Percentiles rank a stretch among this genome's conserved stretches.
Evolutionary conservation across 1,140 invertebrate genomes (phyloP).

Genomic region (Bradysia coprophila): DNA sequence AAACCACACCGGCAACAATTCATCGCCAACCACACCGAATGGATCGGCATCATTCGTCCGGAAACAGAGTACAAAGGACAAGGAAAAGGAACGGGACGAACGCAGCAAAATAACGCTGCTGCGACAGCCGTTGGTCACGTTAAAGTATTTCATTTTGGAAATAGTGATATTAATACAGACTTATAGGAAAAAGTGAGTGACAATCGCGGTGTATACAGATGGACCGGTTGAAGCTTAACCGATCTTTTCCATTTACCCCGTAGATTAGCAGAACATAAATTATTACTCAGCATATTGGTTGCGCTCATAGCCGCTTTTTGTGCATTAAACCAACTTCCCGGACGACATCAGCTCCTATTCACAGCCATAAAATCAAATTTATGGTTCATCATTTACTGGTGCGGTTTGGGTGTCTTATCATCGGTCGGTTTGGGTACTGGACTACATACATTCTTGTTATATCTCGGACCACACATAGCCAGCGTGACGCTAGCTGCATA

Average conservation of each 20-base stretch:
- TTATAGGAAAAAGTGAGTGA: constrained; percentile 30
- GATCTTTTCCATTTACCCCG: constrained; percentile 12
- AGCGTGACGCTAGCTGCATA: constrained; percentile 95
- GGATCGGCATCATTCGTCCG: constrained; percentile 1
- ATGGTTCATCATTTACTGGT: constrained; percentile 82
- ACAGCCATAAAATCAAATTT: constrained; percentile 27
- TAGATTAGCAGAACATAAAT: constrained; percentile 32
- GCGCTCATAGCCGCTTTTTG: constrained; percentile 24
- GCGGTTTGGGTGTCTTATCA: constrained; percentile 85
- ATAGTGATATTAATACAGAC: constrained; percentile 36
- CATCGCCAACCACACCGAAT: constrained; percentile 1
- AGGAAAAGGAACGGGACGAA: constrained; percentile 27
- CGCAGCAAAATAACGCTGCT: constrained; percentile 61
- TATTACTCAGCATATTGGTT: constrained; percentile 18
- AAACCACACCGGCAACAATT: not conserved
- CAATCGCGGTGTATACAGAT: not conserved
- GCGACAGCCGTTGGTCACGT: constrained; percentile 63
- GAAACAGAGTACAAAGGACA: constrained; percentile 9
- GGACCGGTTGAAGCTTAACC: not conserved
- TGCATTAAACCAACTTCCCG: constrained; percentile 24
- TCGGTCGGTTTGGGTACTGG: constrained; percentile 96
- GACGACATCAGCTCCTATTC: constrained; percentile 26
- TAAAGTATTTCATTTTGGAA: constrained; percentile 72
- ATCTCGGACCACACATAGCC: constrained; percentile 83
- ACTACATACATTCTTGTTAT: constrained; percentile 94